Evolutionary conservation across 2,797 vertebrate species (phyloP).

Genomic region (Acrossocheilus wenchowensis): DNA sequence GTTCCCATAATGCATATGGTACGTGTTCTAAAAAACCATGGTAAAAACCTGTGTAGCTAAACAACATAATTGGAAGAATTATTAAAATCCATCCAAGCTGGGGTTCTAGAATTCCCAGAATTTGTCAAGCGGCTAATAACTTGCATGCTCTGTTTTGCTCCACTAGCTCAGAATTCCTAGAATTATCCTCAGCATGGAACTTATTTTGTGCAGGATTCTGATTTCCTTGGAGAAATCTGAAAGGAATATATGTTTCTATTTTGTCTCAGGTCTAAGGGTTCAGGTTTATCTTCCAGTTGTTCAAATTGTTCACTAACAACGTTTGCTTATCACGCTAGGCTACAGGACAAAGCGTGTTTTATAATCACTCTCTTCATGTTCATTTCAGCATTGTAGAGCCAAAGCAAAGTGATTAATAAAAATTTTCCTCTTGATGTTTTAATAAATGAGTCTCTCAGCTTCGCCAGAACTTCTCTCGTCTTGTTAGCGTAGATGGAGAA

Average conservation of each 20-base stretch:
- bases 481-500: constrained; percentile 38
- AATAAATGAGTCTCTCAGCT: constrained; percentile 36
- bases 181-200: constrained; percentile 34
- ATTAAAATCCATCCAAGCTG: constrained; percentile 11
- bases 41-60: neutral
- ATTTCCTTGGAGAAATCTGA: constrained; percentile 29
- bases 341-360: constrained; percentile 8
- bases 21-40: neutral
- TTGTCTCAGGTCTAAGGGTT: neutral
- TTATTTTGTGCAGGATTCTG: neutral
- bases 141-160: neutral
- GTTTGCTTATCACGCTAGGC: constrained; percentile 13
- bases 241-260: constrained; percentile 15
- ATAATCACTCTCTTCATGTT: constrained; percentile 24
- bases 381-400: constrained; percentile 25
- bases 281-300: constrained; percentile 16
- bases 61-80: neutral
- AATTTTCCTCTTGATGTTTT: constrained; percentile 40
- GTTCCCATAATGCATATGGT: neutral
- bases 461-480: constrained; percentile 28
- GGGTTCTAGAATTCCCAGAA: constrained; percentile 17
- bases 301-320: neutral
- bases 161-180: constrained; percentile 8
- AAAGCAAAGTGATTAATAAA: constrained; percentile 33
- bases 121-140: constrained; percentile 14